Base-by-base conservation (phyloP, 2,113 vertebrate genomes). In the Eublepharis macularius region DNA sequence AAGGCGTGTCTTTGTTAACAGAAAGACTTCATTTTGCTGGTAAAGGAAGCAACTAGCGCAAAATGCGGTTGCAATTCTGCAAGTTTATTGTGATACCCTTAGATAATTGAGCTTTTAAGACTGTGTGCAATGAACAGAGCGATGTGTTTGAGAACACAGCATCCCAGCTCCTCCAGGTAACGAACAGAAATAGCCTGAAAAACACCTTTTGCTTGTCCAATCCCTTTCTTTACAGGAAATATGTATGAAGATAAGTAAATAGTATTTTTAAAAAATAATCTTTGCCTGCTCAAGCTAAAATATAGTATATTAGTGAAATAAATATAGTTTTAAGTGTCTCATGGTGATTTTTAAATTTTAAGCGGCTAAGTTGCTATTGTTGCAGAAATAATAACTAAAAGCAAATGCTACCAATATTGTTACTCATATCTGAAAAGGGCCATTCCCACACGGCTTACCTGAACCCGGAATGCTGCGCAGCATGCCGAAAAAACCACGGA, bases 1-100 rank as follows among this genome's bases (percentile, higher is more conserved):
- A 66, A 49, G 39, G 34, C 72, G 57, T 60, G 70, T 66, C 21
- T 76, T 76, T 66, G 19, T 65, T 65, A 76, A 76, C 21, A 29
- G 39, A 65, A 75, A 76, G 4, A 10, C 19, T 65, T 75, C 41
- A 75, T n/a, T 47, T 57, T 41, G 19, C 45, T 34, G 57, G 72
- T 57, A 88, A 90, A 90, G 88, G 90, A 91, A 90, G 88, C 89
- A 94, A 93, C 80, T 90, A 91, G 86, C 89, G 90, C 91, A 39
- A 57, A 93, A 86, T 88, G 92, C 81, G 93, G 89, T 92, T 92
- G 92, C 26, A 85, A 84, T 76, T 93, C 92, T 75, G 89, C 81
- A 90, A 88, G 81, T 82, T 94, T 90, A 16, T 0, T 84, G 88
- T 88, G 88, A 65, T 70, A 8, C 77, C 90, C 88, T 86, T 84